Base-by-base conservation (phyloP, 2,797 vertebrate species). In the Sebastolobus altivelis region DNA sequence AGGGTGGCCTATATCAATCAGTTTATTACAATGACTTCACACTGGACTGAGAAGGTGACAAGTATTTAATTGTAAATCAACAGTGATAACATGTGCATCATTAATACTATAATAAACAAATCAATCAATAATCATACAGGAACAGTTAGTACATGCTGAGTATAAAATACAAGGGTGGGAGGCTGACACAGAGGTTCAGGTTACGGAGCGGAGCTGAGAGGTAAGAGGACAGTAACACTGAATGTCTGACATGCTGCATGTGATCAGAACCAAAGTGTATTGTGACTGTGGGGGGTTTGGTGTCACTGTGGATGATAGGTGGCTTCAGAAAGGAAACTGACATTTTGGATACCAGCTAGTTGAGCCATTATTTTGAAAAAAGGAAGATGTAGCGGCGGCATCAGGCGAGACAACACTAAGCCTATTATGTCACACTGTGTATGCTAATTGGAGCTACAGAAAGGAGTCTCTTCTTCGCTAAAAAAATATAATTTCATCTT, bases 31-130 rank as follows among this genome's bases (percentile, higher is more conserved):
- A 75, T 63, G 58, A 88, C 40, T 81, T 73, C 65, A 87, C 79
- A 86, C 67, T 18, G 76, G 68, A 82, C 59, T 59, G 56, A 74
- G 65, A 87, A 85, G 87, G 88, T 92, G 86, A 85, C 83, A 92
- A 79, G 85, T 78, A 84, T 94, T 95, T 94, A 92, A 91, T 94
- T 76, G 80, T 87, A 91, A 87, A 89, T 92, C 83, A 89, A 89
- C 75, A 72, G 87, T 82, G 84, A 92, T 93, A 93, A 93, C 89
- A 92, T 84, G 79, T 75, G 35, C 71, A 66, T 88, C 78, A 89
- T 90, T 90, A 89, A 85, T 89, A 93, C 90, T 81, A 80, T 85
- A 89, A 54, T 80, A 84, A 65, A 72, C 31, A 66, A 80, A 81
- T 73, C 78, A 85, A 80, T 67, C 80, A 82, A 77, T 71, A 79